Base-by-base conservation (phyloP, 2,797 vertebrate species). In the Pipistrellus kuhlii region DNA sequence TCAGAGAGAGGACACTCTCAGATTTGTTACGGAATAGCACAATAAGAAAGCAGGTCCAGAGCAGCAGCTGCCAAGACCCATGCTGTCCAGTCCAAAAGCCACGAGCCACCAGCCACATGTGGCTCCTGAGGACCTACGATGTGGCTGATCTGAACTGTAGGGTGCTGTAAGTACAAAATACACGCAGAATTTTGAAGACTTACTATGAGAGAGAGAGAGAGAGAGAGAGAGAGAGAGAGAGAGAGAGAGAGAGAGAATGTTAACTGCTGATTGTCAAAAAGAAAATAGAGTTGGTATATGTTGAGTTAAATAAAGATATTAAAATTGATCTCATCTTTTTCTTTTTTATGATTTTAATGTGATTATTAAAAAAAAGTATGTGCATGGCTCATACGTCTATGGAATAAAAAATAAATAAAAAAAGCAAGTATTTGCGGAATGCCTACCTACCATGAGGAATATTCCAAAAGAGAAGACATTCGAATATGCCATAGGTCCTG, bases 341-440 rank as follows among this genome's bases (percentile, higher is more conserved):
- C 62, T 92, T 71, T 71, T 90, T 73, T 46, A 73, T 68, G 66
- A 17, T 83, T 83, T 95, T 76, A 59, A 72, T 41, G 25, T 59
- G 76, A n/a, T 11, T 18, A 38, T 21, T n/a, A 10, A 51, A 53
- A 51, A 53, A 48, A 85, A 59, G 38, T 25, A 77, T 35, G 9
- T 57, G 57, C 57, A 7, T 30, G 9, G 2, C 25, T 88, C 8
- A 23, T n/a, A 41, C 17, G 76, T 87, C 30, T 77, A 44, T 53
- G 38, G 46, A 71, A 64, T 46, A 48, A 68, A 51, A 75, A 23
- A 3, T 51, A 41, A 41, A 6, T 18, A 13, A 25, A 14, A 55
- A 27, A 57, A 30, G 15, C 82, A 13, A 46, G 21, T 38, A 30
- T 66, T 85, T 66, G 27, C 5, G 57, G 32, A 80, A 41, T 5